Percentiles rank a stretch among this genome's conserved stretches.
These are phyloP conservation scores for Iselma pallidipennis DNA, from an alignment of 2,888 invertebrate species.

Conservation along the genomic window DNA sequence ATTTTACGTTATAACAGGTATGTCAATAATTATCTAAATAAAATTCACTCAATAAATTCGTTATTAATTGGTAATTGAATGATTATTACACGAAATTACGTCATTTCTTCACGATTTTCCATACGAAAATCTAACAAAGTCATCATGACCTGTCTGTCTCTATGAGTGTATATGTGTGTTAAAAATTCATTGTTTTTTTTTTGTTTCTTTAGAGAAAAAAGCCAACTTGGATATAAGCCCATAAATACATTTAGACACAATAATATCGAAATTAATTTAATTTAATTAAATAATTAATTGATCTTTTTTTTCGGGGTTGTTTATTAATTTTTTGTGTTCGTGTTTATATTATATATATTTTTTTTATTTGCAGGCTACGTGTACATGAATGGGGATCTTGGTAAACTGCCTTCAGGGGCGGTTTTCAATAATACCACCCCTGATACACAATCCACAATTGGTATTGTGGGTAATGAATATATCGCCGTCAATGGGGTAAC, in stretches of 20 bases:
- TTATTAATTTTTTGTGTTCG: neutral
- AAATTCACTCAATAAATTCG: neutral
- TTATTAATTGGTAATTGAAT: neutral
- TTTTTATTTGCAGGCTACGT: constrained; percentile 65
- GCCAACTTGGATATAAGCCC: too few species aligned
- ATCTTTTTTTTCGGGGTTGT: neutral
- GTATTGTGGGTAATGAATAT: constrained; percentile 40
- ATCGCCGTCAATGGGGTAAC: constrained; percentile 53
- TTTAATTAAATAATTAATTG: neutral
- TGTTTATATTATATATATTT: neutral
- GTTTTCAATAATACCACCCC: constrained; percentile 72
- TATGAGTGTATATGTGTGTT: neutral
- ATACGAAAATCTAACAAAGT: neutral
- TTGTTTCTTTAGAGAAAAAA: neutral
- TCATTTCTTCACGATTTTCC: neutral
- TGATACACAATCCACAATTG: constrained; percentile 56
- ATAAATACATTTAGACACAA: neutral
- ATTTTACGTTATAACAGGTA: constrained; percentile 54
- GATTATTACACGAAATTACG: neutral
- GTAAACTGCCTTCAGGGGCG: constrained; percentile 73
- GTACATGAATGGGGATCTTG: constrained; percentile 84
- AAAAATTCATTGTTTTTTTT: neutral
- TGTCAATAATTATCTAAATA: constrained; percentile 27
- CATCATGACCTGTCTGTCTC: neutral
- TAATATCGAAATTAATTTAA: neutral